Conservation (phyloP, 2,888 invertebrate genomes). For the Mesochorus sp. region DNA sequence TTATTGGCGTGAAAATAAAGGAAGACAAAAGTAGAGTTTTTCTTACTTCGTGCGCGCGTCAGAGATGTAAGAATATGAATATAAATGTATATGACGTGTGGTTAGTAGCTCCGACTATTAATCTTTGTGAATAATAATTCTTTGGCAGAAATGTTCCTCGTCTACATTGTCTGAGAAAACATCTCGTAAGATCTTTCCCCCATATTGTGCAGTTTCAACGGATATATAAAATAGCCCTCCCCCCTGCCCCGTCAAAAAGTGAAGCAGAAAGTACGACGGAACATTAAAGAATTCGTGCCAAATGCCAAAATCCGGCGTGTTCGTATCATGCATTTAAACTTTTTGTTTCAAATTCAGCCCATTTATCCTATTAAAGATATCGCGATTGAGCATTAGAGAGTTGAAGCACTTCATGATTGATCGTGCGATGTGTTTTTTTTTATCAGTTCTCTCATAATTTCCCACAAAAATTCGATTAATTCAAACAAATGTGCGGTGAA, state of each 20-base stretch:
- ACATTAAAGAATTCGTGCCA: conserved; percentile 13
- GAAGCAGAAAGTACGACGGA: not conserved
- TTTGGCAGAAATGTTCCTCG: conserved; percentile 1
- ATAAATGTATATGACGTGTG: not conserved
- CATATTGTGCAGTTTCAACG: too few species aligned
- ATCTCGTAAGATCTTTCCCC: too few species aligned
- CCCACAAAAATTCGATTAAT: too few species aligned
- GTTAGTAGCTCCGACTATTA: not conserved
- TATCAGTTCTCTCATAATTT: too few species aligned
- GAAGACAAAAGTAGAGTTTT: not conserved
- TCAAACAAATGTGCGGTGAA: too few species aligned
- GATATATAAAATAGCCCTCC: too few species aligned
- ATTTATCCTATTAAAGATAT: too few species aligned
- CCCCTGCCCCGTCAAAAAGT: not conserved
- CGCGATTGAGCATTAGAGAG: too few species aligned
- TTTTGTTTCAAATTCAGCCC: too few species aligned
- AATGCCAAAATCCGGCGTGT: not conserved
- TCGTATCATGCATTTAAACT: not conserved
- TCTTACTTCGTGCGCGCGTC: not conserved
- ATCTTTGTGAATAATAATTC: conserved; percentile 10
- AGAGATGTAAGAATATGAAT: conserved; percentile 3
- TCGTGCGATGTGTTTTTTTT: too few species aligned
- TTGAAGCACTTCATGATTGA: too few species aligned
- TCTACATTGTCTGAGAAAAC: too few species aligned
- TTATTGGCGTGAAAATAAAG: not conserved